phyloP scores from a whole-genome alignment of 2,888 invertebrate genomes.

The Suillia variegata region DNA sequence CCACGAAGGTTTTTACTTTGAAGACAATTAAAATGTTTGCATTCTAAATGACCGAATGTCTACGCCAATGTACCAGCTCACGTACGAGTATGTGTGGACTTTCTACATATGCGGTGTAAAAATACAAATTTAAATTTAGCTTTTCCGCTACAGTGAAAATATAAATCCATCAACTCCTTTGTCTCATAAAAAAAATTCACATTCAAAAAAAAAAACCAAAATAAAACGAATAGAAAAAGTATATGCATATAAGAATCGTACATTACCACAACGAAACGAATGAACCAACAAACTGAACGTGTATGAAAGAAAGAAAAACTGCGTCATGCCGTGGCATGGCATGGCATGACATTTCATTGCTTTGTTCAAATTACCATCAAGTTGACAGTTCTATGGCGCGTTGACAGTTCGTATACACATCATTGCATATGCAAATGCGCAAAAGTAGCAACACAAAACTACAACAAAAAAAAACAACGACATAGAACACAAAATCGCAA shows the following conservation, averaged over 20 bases:
- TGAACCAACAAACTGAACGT: background rate
- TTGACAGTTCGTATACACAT: conserved; percentile 42
- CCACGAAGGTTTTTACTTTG: too few species aligned
- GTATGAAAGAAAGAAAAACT: background rate
- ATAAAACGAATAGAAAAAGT: too few species aligned
- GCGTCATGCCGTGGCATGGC: conserved; percentile 21
- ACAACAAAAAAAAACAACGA: conserved; percentile 9
- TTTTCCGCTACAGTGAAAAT: conserved; percentile 14
- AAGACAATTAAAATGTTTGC: conserved; percentile 44
- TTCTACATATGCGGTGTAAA: too few species aligned
- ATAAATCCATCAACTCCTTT: conserved; percentile 52
- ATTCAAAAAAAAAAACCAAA: background rate
- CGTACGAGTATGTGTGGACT: too few species aligned
- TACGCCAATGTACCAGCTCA: too few species aligned
- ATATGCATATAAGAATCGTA: too few species aligned
- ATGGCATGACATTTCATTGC: conserved; percentile 42
- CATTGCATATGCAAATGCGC: conserved; percentile 48
- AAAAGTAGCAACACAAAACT: conserved; percentile 14
- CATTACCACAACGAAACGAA: background rate
- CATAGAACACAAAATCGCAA: conserved; percentile 3
- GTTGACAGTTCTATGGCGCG: conserved; percentile 57
- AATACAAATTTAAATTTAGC: conserved; percentile 21
- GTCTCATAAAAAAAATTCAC: conserved; percentile 30
- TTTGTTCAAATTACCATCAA: conserved; percentile 52
- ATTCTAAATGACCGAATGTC: conserved; percentile 49